Evolutionary conservation across 2,113 vertebrate species (phyloP), one percentile per base, ranked within the genome.

Genomic region (Cottus gobio): DNA sequence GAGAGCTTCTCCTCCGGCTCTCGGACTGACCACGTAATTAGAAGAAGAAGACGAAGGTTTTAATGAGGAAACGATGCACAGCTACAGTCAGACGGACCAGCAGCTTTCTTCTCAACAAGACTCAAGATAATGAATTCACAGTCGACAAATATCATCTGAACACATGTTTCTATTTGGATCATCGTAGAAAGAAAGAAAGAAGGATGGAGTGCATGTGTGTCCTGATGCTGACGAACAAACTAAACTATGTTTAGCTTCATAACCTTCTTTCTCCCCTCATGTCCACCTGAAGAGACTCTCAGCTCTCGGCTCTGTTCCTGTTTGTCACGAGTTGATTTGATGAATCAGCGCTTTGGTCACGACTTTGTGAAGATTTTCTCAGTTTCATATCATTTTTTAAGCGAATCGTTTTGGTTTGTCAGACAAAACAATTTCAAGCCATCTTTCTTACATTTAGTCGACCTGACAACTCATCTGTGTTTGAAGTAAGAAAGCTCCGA

Each of bases 51-150:
- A 4, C 6, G 34, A 31, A 31, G 30, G 7, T 61, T 85, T 87
- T 88, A 90, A 90, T 78, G 87, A 89, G 68, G 42, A 83, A 61
- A 68, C 20, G 8, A 1, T 65, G 37, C 26, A 79, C n/a, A 39
- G 26, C 48, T 65, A 18, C 16, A 10, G 39, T 20, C 3, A 48
- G 42, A 2, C 15, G 11, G 12, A 26, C 13, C 13, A 11, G 50
- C 6, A 52, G 67, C 31, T 54, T 26, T 56, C 8, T 24, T 36
- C 37, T 6, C 1, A 10, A 54, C 61, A 11, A 63, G 16, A 11
- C 66, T 50, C 30, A 52, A 52, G 12, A 5, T 68, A 18, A 30
- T 46, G 63, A 67, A 30, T 30, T 46, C 7, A 62, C 31, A 63
- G 9, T 6, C 10, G 31, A 62, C 61, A n/a, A 20, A 20, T 12